Conservation (phyloP, 2,888 invertebrate genomes). For the Brachylomia viminalis region DNA sequence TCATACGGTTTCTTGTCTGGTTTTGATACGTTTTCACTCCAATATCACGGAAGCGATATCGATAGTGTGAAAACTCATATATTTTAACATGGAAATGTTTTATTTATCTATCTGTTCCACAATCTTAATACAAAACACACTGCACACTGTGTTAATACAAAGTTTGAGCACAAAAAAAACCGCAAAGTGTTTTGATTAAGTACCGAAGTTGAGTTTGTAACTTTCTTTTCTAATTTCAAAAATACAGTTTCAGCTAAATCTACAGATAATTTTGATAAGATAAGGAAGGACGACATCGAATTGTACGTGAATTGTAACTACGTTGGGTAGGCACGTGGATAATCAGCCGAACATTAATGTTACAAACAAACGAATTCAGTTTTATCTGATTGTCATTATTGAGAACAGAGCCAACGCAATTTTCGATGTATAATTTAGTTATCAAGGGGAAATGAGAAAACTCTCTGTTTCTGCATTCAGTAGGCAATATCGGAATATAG, state of each 20-base stretch:
- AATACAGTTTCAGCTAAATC: conserved; percentile 28
- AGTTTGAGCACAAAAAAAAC: conserved; percentile 24
- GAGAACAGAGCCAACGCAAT: conserved; percentile 64
- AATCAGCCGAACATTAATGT: conserved; percentile 65
- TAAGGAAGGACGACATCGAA: conserved; percentile 34
- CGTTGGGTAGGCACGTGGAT: conserved; percentile 24
- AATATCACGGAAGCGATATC: conserved; percentile 13
- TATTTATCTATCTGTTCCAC: conserved; percentile 11
- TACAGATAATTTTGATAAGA: conserved; percentile 22
- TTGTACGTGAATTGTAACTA: not conserved
- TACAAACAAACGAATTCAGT: conserved; percentile 71
- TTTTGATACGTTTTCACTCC: conserved; percentile 13
- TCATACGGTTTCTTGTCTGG: not conserved
- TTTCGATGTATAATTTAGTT: conserved; percentile 69
- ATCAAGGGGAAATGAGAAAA: conserved; percentile 65
- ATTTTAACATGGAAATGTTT: conserved; percentile 27
- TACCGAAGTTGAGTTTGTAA: conserved; percentile 7
- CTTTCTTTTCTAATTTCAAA: conserved; percentile 33
- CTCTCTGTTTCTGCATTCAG: conserved; percentile 57
- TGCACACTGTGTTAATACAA: not conserved
- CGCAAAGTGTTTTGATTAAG: conserved; percentile 44
- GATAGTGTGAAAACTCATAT: conserved; percentile 34
- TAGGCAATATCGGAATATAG: conserved; percentile 45
- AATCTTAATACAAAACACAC: not conserved
- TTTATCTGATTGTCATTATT: conserved; percentile 73